Conservation (phyloP, 2,797 vertebrate genomes). For the Emys orbicularis region DNA sequence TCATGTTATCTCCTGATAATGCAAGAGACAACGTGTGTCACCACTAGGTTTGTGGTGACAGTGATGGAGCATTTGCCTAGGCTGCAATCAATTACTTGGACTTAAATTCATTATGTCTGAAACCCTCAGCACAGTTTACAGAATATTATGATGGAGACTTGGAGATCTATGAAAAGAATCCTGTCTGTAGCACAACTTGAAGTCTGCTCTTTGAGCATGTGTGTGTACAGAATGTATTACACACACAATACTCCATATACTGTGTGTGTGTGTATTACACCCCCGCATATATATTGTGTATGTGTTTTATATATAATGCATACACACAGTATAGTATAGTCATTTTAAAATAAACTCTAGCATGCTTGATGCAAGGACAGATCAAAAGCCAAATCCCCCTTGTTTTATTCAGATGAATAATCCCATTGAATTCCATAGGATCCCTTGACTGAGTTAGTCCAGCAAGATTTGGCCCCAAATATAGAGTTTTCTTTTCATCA, state of each 20-base stretch:
- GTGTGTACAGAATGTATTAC: not conserved
- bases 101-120: constrained; percentile 54
- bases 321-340: not conserved
- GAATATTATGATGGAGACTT: not conserved
- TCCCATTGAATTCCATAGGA: not conserved
- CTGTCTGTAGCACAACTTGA: constrained; percentile 2
- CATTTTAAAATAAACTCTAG: not conserved
- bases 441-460: not conserved
- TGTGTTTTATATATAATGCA: not conserved
- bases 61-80: constrained; percentile 37
- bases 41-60: constrained; percentile 14
- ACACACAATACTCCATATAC: not conserved
- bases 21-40: constrained; percentile 14
- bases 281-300: not conserved
- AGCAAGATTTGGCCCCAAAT: constrained; percentile 7
- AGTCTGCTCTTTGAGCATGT: constrained; percentile 25
- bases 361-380: not conserved
- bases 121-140: constrained; percentile 24
- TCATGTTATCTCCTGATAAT: constrained; percentile 19
- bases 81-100: constrained; percentile 35
- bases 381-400: not conserved
- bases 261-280: too few relatives aligned
- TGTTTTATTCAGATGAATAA: not conserved
- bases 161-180: constrained; percentile 9
- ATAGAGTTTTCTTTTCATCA: not conserved